These are phyloP conservation scores for Dufourea novaeangliae DNA, from an alignment of 1,140 invertebrate species.

Conservation along the genomic window DNA sequence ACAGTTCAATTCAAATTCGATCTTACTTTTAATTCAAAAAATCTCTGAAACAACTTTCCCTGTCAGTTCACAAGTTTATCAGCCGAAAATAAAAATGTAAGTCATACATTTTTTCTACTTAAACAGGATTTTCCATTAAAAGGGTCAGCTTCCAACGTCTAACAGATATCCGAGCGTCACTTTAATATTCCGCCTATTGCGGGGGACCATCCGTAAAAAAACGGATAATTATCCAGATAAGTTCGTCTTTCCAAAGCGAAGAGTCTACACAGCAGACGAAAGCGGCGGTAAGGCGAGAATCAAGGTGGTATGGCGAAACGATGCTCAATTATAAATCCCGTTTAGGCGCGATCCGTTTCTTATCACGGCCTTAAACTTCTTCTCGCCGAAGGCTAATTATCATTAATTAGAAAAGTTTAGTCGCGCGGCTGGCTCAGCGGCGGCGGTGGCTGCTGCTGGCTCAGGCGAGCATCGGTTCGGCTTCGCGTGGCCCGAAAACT, in stretches of 20 bases:
- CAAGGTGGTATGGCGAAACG: constrained; percentile 15
- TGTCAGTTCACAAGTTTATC: too few species aligned
- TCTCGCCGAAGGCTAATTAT: constrained; percentile 75
- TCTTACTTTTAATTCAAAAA: too few species aligned
- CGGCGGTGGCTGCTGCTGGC: not conserved
- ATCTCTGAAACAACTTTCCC: too few species aligned
- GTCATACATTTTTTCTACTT: too few species aligned
- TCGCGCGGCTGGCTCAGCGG: constrained; percentile 16
- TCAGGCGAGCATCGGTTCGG: not conserved
- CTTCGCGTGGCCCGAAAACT: constrained; percentile 65
- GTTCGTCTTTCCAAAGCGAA: not conserved
- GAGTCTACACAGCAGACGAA: constrained; percentile 3
- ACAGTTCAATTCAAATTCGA: too few species aligned
- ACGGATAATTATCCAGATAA: not conserved
- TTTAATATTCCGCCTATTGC: too few species aligned
- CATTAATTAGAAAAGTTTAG: constrained; percentile 81
- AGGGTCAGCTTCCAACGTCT: too few species aligned
- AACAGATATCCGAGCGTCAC: too few species aligned
- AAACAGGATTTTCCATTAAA: too few species aligned
- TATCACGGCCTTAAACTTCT: constrained; percentile 75
- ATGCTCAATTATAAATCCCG: constrained; percentile 34
- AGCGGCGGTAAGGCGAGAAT: not conserved
- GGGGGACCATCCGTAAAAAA: too few species aligned
- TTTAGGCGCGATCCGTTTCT: constrained; percentile 52
- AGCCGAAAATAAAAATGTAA: too few species aligned